A percentile compares a stretch with the other conserved stretches of the same genome.
phyloP scores from a whole-genome alignment of 1,140 invertebrate species.

The Drosophila kohkoa region DNA sequence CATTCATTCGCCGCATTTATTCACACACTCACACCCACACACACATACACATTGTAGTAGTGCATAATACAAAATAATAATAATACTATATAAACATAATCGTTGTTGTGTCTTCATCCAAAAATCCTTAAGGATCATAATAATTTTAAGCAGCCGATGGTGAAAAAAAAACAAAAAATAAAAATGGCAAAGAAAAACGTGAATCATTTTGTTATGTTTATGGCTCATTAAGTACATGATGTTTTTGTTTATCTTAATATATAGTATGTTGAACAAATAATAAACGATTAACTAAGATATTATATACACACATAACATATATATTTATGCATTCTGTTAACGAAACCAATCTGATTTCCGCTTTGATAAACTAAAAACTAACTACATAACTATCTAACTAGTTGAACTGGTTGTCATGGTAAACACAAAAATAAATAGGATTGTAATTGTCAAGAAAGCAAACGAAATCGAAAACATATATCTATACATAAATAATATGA shows the following conservation, averaged over 20 bases:
- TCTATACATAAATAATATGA: background rate
- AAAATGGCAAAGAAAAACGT: conserved; percentile 3
- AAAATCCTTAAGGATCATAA: conserved; percentile 37
- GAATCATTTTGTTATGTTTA: conserved; percentile 56
- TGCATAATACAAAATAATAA: conserved; percentile 23
- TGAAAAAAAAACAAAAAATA: no score
- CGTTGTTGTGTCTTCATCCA: conserved; percentile 77
- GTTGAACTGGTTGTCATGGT: conserved; percentile 70
- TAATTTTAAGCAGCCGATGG: conserved; percentile 34
- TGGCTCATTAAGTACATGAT: conserved; percentile 45
- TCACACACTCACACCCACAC: conserved; percentile 23
- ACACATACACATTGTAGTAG: conserved; percentile 36
- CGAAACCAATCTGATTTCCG: conserved; percentile 56
- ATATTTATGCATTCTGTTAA: conserved; percentile 43
- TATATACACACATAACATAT: no score
- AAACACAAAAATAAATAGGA: background rate
- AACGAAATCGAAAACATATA: conserved; percentile 5
- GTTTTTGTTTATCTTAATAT: conserved; percentile 44
- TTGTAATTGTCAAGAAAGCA: conserved; percentile 24
- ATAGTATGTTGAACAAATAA: conserved; percentile 21
- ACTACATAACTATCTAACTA: conserved; percentile 51
- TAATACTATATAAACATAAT: conserved; percentile 45
- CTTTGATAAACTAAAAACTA: conserved; percentile 46
- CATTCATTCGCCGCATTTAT: conserved; percentile 18
- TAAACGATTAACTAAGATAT: conserved; percentile 21